Percentiles rank a stretch among this genome's conserved stretches.
Conservation (phyloP, 1,140 invertebrate species). For the Chrysomallon squamiferum region DNA sequence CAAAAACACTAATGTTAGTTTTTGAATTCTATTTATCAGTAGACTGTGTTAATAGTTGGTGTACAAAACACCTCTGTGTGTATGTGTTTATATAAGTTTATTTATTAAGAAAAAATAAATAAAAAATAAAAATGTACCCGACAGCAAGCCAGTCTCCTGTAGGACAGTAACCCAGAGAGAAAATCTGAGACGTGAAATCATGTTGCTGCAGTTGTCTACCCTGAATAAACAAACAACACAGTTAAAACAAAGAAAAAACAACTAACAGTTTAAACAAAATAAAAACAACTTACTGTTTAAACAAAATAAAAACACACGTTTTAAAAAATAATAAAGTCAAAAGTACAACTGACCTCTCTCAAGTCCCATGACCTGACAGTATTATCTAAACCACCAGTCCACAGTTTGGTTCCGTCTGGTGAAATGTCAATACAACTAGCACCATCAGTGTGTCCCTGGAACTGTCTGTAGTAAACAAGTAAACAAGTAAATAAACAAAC, state of each 20-base stretch:
- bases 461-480: conserved; percentile 72
- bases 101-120: too few species aligned
- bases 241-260: neutral
- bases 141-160: conserved; percentile 98
- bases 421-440: conserved; percentile 98
- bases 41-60: too few species aligned
- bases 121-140: too few species aligned
- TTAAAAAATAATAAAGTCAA: too few species aligned
- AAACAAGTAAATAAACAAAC: too few species aligned
- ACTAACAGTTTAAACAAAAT: neutral
- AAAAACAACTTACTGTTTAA: neutral
- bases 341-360: conserved; percentile 66
- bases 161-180: conserved; percentile 97
- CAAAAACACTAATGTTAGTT: too few species aligned
- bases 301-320: too few species aligned
- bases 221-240: conserved; percentile 43
- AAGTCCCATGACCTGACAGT: conserved; percentile 97
- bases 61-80: too few species aligned
- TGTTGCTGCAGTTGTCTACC: conserved; percentile 93
- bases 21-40: too few species aligned
- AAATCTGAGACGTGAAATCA: conserved; percentile 90
- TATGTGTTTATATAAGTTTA: too few species aligned
- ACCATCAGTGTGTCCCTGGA: conserved; percentile 97
- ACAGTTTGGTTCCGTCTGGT: conserved; percentile 90
- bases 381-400: conserved; percentile 97